These are phyloP conservation scores for Alca torda DNA, from an alignment of 2,797 vertebrate genomes.

Conservation along the genomic window DNA sequence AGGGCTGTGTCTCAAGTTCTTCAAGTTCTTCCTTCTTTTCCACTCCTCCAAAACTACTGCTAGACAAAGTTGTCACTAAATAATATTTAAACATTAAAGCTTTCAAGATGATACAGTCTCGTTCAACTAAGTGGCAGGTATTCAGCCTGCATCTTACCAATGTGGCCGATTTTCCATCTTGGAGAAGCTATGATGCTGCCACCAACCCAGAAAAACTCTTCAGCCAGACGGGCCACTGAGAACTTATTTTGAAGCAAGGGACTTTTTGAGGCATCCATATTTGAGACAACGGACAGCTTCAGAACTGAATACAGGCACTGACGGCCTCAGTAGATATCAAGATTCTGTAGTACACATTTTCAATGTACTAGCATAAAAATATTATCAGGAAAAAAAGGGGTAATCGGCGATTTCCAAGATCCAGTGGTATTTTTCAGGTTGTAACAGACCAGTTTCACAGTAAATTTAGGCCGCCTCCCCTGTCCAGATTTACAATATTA, in stretches of 20 bases:
- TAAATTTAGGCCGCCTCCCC: not conserved
- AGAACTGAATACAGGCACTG: not conserved
- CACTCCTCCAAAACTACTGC: not conserved
- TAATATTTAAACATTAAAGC: not conserved
- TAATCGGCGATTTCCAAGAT: not conserved
- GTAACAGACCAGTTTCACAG: not conserved
- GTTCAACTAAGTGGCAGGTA: not conserved
- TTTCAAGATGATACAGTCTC: not conserved
- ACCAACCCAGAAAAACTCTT: slow-evolving; percentile 87
- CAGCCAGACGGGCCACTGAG: slow-evolving; percentile 73
- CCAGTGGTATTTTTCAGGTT: not conserved
- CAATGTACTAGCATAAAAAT: not conserved
- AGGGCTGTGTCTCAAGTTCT: not conserved
- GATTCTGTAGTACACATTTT: not conserved
- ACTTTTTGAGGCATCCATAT: slow-evolving; percentile 65
- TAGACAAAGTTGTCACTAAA: not conserved
- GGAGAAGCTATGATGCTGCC: slow-evolving; percentile 80
- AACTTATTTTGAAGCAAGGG: slow-evolving; percentile 66
- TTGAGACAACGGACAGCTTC: not conserved
- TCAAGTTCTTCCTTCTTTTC: not conserved
- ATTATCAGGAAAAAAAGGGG: not conserved
- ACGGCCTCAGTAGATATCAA: not conserved
- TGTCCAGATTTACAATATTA: not conserved
- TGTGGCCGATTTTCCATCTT: slow-evolving; percentile 83
- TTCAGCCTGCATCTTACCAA: slow-evolving; percentile 82